Evolutionary conservation across 2,888 invertebrate species (phyloP).

Genomic region (Helleia helle): DNA sequence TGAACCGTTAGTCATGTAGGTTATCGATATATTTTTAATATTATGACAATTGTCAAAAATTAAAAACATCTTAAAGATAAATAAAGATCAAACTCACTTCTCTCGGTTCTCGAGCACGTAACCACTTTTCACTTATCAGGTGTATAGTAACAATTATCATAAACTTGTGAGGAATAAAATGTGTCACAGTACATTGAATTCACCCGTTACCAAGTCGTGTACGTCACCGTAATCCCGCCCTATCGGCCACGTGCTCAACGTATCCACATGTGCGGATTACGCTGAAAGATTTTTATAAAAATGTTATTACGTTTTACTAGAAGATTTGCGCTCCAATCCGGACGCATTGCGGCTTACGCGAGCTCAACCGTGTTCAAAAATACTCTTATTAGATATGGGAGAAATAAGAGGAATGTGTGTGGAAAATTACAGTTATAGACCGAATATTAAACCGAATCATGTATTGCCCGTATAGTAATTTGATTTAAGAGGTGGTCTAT

Average conservation of each 20-base stretch:
- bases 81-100: too few relatives aligned
- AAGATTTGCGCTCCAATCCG: slow-evolving; percentile 23
- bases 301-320: slow-evolving; percentile 25
- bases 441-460: background rate
- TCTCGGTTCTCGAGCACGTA: too few relatives aligned
- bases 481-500: too few relatives aligned
- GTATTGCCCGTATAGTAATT: too few relatives aligned
- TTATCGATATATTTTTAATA: too few relatives aligned
- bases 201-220: slow-evolving; percentile 6
- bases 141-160: too few relatives aligned
- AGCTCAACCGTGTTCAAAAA: slow-evolving; percentile 14
- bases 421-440: background rate
- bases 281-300: slow-evolving; percentile 23
- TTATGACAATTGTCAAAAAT: too few relatives aligned
- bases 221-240: slow-evolving; percentile 12
- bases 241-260: slow-evolving; percentile 14
- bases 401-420: background rate
- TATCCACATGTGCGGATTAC: slow-evolving; percentile 24
- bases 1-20: too few relatives aligned
- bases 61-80: too few relatives aligned
- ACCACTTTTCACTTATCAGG: too few relatives aligned
- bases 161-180: too few relatives aligned
- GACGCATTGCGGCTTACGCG: slow-evolving; percentile 19
- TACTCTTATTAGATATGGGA: slow-evolving; percentile 11
- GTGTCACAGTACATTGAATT: slow-evolving; percentile 3